Base-by-base conservation (phyloP, 2,888 invertebrate genomes). In the Andrena trimmerana region DNA sequence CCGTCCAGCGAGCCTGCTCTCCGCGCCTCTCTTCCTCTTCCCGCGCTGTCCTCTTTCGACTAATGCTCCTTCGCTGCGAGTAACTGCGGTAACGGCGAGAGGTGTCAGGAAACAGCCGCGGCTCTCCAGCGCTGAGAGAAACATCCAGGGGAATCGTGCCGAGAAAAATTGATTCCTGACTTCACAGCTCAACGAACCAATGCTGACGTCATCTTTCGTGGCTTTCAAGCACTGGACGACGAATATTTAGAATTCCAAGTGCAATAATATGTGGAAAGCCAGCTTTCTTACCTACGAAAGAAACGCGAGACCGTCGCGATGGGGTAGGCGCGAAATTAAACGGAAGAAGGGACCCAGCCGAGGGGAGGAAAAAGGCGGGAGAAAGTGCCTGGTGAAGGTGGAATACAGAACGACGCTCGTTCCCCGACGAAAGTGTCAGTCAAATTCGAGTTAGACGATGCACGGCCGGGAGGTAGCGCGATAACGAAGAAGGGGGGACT, bases 71-170 rank as follows among this genome's bases (percentile, higher is more conserved):
- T 63, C 24, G 60, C 65, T 69, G 82, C 78, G 33, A 81, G 81
- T 74, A 76, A 83, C 66, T 76, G 78, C 83, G 68, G 70, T 36
- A 75, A 82, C 20, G 70, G 62, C 75, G 48, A 20, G 57, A 75
- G 48, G 52, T 31, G 71, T 36, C 60, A 36, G 67, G n/a, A 62
- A 69, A 68, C n/a, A 36, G 63, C 16, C 0, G 5, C 29, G 65
- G 24, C 48, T 20, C 20, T 10, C 10, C 20, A 20, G 13, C 33
- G 13, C 29, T 2, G 27, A 2, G 29, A 10, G 33, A 2, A 68
- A 10, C 5, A 5, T 48, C 2, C 16, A 20, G 5, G 20, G 33
- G 5, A 59, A 69, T 50, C 29, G 72, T 3, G 27, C 27, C 63
- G 54, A 7, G 1, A 6, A n/a, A 36, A 66, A 67, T 79, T 36